Evolutionary conservation across 2,797 vertebrate species (phyloP).

Genomic region (Platalea minor): DNA sequence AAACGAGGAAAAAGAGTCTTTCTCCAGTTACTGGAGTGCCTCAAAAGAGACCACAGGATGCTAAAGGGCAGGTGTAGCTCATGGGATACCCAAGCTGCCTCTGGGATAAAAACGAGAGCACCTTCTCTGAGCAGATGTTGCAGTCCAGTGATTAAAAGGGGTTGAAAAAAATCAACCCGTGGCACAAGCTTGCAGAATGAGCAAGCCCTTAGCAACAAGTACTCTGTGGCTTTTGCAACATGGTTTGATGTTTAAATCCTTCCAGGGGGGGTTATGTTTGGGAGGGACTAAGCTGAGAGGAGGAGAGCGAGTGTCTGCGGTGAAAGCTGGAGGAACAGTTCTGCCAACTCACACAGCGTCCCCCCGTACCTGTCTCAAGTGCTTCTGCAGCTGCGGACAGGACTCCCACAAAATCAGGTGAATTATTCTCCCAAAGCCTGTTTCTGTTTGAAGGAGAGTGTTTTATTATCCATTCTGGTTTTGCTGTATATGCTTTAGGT

Average conservation of each 20-base stretch:
- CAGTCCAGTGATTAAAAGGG: neutral
- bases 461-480: neutral
- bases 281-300: neutral
- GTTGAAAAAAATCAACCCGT: neutral
- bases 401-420: neutral
- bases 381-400: neutral
- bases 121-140: neutral
- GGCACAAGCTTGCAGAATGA: neutral
- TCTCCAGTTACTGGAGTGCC: neutral
- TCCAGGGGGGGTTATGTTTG: neutral
- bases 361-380: neutral
- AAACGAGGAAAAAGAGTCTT: neutral
- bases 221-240: neutral
- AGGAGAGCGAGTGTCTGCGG: fast-evolving
- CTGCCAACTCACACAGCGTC: neutral
- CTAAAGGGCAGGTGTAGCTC: neutral
- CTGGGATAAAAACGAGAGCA: fast-evolving
- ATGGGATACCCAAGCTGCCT: neutral
- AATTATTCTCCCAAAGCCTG: neutral
- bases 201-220: neutral
- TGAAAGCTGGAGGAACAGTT: neutral
- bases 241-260: neutral
- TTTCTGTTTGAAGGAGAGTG: neutral
- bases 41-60: neutral
- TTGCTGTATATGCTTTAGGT: neutral